Conservation (phyloP, 1,140 invertebrate genomes). For the Aphelenchoides avenae region DNA sequence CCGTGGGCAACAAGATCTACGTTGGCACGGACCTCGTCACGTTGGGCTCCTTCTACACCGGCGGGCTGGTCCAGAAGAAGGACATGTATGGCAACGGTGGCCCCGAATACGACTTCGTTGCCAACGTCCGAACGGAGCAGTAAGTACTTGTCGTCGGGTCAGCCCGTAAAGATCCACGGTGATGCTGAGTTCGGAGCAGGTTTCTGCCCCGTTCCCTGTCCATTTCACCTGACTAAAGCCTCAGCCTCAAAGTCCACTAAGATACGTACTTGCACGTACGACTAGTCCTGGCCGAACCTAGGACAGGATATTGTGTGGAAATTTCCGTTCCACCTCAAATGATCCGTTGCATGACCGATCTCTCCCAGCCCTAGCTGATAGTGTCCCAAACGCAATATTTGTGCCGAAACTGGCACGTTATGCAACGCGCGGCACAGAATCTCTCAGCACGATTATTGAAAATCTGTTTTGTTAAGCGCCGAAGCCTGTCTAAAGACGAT, state of each 20-base stretch:
- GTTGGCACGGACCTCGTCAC: conserved; percentile 57
- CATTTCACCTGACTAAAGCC: neutral
- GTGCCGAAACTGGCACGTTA: neutral
- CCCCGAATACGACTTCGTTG: conserved; percentile 54
- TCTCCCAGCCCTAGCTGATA: neutral
- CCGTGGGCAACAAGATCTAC: conserved; percentile 48
- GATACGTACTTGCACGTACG: no score
- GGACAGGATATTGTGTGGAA: neutral
- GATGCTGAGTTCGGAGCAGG: neutral
- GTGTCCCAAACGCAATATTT: conserved; percentile 1
- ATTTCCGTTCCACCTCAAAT: neutral
- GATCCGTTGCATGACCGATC: neutral
- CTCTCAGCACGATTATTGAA: conserved; percentile 1
- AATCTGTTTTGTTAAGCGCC: conserved; percentile 1
- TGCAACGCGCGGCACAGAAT: neutral
- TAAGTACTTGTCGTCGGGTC: conserved; percentile 8
- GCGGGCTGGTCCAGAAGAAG: conserved; percentile 38
- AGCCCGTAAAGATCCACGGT: conserved; percentile 1
- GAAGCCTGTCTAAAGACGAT: neutral
- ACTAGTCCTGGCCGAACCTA: no score
- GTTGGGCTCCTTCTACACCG: conserved; percentile 41
- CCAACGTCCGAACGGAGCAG: conserved; percentile 56
- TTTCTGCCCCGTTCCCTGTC: neutral
- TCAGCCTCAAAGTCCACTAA: neutral
- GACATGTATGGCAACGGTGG: conserved; percentile 49